A percentile compares a stretch with the other conserved stretches of the same genome.
These are phyloP conservation scores for Latheticus oryzae DNA, from an alignment of 2,888 invertebrate genomes.

Conservation along the genomic window DNA sequence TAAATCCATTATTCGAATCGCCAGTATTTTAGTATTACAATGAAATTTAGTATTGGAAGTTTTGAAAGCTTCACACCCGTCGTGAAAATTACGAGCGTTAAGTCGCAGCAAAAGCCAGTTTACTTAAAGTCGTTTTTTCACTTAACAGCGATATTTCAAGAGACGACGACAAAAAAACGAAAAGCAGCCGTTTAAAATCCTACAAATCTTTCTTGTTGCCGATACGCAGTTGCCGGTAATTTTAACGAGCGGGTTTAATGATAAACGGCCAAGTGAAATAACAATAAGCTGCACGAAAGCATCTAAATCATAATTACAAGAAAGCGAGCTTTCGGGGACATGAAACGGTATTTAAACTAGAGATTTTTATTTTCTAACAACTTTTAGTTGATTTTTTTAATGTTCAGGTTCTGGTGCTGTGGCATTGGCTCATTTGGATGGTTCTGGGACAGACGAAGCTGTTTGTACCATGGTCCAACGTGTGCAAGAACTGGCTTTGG, in stretches of 20 bases:
- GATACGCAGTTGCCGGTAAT: conserved; percentile 20
- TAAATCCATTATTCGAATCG: too few species aligned
- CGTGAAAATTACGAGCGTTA: conserved; percentile 12
- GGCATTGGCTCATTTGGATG: conserved; percentile 86
- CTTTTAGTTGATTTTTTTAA: conserved; percentile 8
- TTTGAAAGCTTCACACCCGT: conserved; percentile 5
- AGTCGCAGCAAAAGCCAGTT: too few species aligned
- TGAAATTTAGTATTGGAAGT: conserved; percentile 18
- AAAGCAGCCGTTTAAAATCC: conserved; percentile 7
- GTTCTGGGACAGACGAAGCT: conserved; percentile 86
- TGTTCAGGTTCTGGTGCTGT: conserved; percentile 86
- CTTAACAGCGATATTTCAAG: conserved; percentile 1
- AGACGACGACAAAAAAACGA: not conserved
- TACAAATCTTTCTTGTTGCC: conserved; percentile 8
- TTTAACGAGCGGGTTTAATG: conserved; percentile 28
- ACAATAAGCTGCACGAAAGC: conserved; percentile 24
- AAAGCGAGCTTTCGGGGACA: too few species aligned
- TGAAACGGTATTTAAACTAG: too few species aligned
- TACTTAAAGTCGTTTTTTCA: conserved; percentile 9
- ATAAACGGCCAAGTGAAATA: conserved; percentile 25
- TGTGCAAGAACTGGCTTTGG: conserved; percentile 87
- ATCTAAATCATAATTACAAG: conserved; percentile 21
- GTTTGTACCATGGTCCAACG: conserved; percentile 84
- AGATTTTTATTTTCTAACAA: conserved; percentile 2
- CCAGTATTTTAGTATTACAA: conserved; percentile 23